Base-by-base conservation (phyloP, 2,888 invertebrate genomes). In the Idaea biselata region DNA sequence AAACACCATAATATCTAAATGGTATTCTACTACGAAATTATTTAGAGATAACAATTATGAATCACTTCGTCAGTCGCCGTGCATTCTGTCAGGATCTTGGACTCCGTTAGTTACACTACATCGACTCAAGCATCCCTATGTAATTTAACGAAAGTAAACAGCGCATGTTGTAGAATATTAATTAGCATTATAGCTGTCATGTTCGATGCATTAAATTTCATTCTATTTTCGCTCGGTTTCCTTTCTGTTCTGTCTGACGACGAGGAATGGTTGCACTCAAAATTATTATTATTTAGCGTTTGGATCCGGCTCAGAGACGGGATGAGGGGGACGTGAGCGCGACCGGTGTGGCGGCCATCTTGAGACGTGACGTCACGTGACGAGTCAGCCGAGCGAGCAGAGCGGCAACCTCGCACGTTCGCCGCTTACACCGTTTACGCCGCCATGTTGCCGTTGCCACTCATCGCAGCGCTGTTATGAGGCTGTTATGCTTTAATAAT, bases 321-420 rank as follows among this genome's bases (percentile, higher is more conserved):
- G 84, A 82, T 81, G 83, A 81, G 86, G 82, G 84, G 85, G 84
- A 83, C 82, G 84, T 84, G 84, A 81, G 81, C 78, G 78, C 82
- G 83, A 86, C 87, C 89, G 88, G 88, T 85, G 79, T 82, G 88
- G 89, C 91, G 87, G 92, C 92, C 92, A 92, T 91, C 91, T 92
- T 92, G 91, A 90, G 91, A 91, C 90, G 90, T 92, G 91, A 92
- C 92, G 92, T 92, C 92, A 92, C 91, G 87, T 91, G 91, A 92
- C 92, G 91, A 91, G 86, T 88, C 88, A 90, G 86, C 87, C 88
- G 86, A 86, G 85, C 84, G 84, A 79, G 84, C 86, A 80, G 84
- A 61, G 77, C 79, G 91, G 91, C 92, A 92, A 91, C 91, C 83
- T 82, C 89, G 90, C 91, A 68, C 62, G 44, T 44, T 44, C 44